Base-by-base conservation (phyloP, 2,113 vertebrate species). In the Echinops telfairi region DNA sequence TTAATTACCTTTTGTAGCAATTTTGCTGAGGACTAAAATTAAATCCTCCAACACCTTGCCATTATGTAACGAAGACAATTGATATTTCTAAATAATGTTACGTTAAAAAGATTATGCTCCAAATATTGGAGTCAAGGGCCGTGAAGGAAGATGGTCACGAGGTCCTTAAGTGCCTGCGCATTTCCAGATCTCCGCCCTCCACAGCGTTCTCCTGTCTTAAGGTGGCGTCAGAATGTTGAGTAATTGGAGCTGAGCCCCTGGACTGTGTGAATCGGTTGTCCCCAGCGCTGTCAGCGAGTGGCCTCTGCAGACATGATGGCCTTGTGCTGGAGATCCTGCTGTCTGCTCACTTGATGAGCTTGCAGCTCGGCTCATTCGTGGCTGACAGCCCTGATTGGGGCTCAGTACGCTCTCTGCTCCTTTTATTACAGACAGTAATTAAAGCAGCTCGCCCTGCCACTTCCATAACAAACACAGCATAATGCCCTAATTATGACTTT, bases 391-490 rank as follows among this genome's bases (percentile, higher is more conserved):
- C 97, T 98, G 98, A 98, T 98, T 98, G 98, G 98, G 98, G 98
- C 58, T 6, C 98, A 99, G 98, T 98, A 99, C 98, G 98, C 98
- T 99, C 98, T 99, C 99, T 99, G 98, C 98, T 98, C 98, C 98
- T 98, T 99, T 99, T 99, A 99, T 99, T 99, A 99, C 98, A 99
- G 98, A 98, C 98, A 98, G 99, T 99, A 99, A 99, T 99, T 99
- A 99, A 99, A 99, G 98, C 98, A 98, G 98, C 98, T 99, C 98
- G 98, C 99, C 99, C 98, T 99, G 98, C 98, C 98, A 99, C 99
- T 99, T 99, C 99, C 99, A 99, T 99, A 99, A 99, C 99, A 99
- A 99, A 99, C 99, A 99, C 99, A 99, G 98, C 99, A 99, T 99
- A 99, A 99, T 99, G 99, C 99, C 98, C 99, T 99, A 99, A 99